These are phyloP conservation scores for Caligus rogercresseyi DNA, from an alignment of 1,140 invertebrate species.

Conservation along the genomic window DNA sequence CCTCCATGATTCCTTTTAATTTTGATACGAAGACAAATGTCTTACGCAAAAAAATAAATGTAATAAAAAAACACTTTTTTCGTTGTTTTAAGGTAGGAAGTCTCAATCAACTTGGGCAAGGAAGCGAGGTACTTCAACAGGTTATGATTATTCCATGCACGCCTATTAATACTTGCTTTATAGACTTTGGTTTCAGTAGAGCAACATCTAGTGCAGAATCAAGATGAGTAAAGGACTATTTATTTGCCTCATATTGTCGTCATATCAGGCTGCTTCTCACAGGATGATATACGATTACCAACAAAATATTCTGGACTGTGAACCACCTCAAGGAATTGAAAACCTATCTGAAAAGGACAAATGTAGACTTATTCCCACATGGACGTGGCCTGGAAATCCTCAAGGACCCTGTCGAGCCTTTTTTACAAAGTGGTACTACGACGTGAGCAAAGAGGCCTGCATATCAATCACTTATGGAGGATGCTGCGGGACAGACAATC, in stretches of 20 bases:
- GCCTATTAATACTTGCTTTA: no score
- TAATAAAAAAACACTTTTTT: no score
- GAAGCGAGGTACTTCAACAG: no score
- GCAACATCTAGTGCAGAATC: not conserved
- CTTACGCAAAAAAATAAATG: not conserved
- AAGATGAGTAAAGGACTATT: not conserved
- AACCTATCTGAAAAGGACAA: not conserved
- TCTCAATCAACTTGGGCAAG: no score
- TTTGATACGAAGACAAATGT: not conserved
- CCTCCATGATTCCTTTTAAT: not conserved
- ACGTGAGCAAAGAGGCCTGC: not conserved
- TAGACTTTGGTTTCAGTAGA: no score
- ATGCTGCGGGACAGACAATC: not conserved
- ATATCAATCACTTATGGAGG: not conserved
- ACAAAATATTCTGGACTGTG: not conserved
- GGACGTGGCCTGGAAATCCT: not conserved
- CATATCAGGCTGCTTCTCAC: no score
- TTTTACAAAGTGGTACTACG: not conserved
- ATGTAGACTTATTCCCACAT: not conserved
- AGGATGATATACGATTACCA: no score
- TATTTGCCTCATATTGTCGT: no score
- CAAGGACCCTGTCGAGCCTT: not conserved
- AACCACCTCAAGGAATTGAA: not conserved
- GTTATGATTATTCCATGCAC: no score
- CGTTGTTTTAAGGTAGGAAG: no score